Conservation (phyloP, 2,888 invertebrate genomes). For the Lissocephala sabroskyi region DNA sequence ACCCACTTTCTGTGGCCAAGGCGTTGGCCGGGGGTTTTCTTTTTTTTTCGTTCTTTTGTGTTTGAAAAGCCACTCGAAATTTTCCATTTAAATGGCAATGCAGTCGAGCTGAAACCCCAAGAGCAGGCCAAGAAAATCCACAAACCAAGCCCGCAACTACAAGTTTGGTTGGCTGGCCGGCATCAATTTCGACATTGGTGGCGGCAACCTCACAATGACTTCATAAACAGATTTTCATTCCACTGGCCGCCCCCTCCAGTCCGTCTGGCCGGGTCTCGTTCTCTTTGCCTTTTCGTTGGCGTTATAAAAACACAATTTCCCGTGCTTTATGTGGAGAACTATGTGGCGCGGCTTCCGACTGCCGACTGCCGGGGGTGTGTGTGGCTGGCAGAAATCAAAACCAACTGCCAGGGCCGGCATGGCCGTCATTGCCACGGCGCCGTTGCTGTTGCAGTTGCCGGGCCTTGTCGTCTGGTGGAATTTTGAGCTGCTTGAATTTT, state of each 20-base stretch:
- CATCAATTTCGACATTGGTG: slow-evolving; percentile 16
- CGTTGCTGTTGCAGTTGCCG: background rate
- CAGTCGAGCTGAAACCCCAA: slow-evolving; percentile 9
- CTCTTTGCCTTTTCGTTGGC: slow-evolving; percentile 2
- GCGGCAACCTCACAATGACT: slow-evolving; percentile 41
- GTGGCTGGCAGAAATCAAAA: background rate
- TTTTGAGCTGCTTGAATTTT: slow-evolving; percentile 12
- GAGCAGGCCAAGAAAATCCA: slow-evolving; percentile 16
- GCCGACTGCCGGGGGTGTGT: slow-evolving; percentile 7
- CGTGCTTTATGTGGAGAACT: slow-evolving; percentile 31
- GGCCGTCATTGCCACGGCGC: slow-evolving; percentile 2
- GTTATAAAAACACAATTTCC: slow-evolving; percentile 49
- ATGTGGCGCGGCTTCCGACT: slow-evolving; percentile 18
- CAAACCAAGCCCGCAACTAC: slow-evolving; percentile 8
- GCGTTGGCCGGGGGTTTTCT: background rate
- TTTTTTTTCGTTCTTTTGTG: slow-evolving; percentile 24
- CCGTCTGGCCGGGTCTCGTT: background rate
- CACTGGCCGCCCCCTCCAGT: slow-evolving; percentile 8
- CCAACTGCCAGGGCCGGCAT: too few relatives aligned
- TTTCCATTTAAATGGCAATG: slow-evolving; percentile 55
- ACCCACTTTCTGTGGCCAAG: slow-evolving; percentile 40
- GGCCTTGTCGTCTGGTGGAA: background rate
- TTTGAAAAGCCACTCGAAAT: slow-evolving; percentile 52
- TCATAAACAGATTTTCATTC: slow-evolving; percentile 64
- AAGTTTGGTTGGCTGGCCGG: slow-evolving; percentile 4